Evolutionary conservation across 2,888 invertebrate species (phyloP).

Genomic region (Tetragonisca angustula): DNA sequence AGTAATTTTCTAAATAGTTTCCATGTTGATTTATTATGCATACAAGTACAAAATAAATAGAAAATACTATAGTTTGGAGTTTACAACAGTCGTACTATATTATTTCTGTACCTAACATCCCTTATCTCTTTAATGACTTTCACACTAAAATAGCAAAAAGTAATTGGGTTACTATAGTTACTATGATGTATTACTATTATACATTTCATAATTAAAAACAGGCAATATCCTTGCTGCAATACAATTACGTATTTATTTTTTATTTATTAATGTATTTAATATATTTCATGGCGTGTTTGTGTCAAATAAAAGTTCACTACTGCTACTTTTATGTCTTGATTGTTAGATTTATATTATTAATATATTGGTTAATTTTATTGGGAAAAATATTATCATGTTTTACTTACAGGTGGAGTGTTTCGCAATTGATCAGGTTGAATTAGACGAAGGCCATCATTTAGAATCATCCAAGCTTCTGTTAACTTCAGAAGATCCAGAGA

Average conservation of each 20-base stretch:
- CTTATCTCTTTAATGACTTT: neutral
- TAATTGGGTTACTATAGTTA: neutral
- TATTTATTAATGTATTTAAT: neutral
- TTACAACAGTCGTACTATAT: neutral
- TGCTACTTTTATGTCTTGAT: neutral
- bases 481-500: slow-evolving; percentile 87
- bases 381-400: slow-evolving; percentile 22
- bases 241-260: too few relatives aligned
- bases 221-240: neutral
- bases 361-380: neutral
- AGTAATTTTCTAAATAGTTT: too few relatives aligned
- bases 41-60: neutral
- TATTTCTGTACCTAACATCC: neutral
- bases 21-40: neutral
- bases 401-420: slow-evolving; percentile 89
- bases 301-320: neutral
- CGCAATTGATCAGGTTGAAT: slow-evolving; percentile 88
- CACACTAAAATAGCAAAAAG: neutral
- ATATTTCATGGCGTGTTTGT: neutral
- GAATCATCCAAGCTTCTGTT: slow-evolving; percentile 88
- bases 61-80: neutral
- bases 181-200: neutral
- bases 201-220: neutral
- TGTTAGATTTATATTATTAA: neutral
- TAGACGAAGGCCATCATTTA: slow-evolving; percentile 87